Evolutionary conservation across 2,888 invertebrate genomes (phyloP).

Genomic region (Sipha maydis): DNA sequence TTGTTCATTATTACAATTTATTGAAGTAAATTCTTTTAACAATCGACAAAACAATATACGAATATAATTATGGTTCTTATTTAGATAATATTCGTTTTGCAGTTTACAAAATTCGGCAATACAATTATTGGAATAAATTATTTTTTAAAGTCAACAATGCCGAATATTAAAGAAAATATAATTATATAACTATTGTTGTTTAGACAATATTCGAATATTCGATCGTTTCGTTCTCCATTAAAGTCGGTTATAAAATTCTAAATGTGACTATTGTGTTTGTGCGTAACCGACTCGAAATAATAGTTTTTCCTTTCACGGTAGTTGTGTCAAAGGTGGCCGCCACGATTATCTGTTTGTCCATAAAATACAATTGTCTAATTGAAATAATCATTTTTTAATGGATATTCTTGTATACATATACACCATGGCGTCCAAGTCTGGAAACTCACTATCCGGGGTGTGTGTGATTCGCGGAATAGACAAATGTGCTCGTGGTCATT

Average conservation of each 20-base stretch:
- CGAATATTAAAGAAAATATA: background rate
- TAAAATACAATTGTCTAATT: conserved; percentile 14
- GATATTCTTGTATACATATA: background rate
- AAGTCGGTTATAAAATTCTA: background rate
- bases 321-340: background rate
- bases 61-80: no score
- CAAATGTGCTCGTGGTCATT: background rate
- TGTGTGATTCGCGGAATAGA: background rate
- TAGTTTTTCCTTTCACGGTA: background rate
- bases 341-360: background rate
- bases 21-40: background rate
- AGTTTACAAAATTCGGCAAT: no score
- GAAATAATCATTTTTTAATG: background rate
- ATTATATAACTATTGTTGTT: background rate
- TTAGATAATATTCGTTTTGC: no score
- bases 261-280: background rate
- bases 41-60: no score
- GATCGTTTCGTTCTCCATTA: background rate
- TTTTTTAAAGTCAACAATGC: background rate
- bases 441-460: no score
- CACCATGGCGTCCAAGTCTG: background rate
- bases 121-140: background rate
- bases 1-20: background rate
- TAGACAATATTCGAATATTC: background rate
- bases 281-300: background rate